A percentile compares a stretch with the other conserved stretches of the same genome.
Conservation (phyloP, 2,113 vertebrate species). For the Oreochromis niloticus region DNA sequence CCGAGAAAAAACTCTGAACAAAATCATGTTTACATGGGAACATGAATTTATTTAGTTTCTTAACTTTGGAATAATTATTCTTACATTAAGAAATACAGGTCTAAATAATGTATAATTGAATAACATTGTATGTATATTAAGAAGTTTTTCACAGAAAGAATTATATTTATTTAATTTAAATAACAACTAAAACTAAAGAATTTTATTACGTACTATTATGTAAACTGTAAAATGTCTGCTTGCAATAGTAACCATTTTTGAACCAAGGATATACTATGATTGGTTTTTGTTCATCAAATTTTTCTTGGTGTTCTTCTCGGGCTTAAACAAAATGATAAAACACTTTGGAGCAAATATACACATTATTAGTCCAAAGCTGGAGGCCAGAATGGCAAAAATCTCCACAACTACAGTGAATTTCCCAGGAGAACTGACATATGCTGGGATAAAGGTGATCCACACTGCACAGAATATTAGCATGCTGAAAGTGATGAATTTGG, state of each 20-base stretch:
- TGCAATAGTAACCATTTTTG: too few relatives aligned
- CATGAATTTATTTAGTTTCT: not conserved
- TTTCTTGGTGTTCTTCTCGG: constrained; percentile 43
- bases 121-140: not conserved
- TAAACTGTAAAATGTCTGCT: too few relatives aligned
- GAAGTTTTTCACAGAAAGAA: not conserved
- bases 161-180: not conserved
- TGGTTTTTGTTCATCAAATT: too few relatives aligned
- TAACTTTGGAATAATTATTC: not conserved
- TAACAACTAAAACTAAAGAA: not conserved
- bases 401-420: not conserved
- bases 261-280: too few relatives aligned
- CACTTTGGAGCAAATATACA: constrained; percentile 54
- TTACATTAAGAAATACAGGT: not conserved
- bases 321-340: constrained; percentile 24
- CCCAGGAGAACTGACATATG: not conserved
- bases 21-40: not conserved
- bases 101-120: not conserved
- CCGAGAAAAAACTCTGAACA: not conserved
- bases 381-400: not conserved
- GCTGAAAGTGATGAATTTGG: rapidly evolving
- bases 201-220: not conserved
- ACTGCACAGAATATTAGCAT: not conserved
- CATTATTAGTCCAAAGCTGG: constrained; percentile 42
- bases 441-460: not conserved